Conservation (phyloP, 2,113 vertebrate genomes). For the Zosterops lateralis region DNA sequence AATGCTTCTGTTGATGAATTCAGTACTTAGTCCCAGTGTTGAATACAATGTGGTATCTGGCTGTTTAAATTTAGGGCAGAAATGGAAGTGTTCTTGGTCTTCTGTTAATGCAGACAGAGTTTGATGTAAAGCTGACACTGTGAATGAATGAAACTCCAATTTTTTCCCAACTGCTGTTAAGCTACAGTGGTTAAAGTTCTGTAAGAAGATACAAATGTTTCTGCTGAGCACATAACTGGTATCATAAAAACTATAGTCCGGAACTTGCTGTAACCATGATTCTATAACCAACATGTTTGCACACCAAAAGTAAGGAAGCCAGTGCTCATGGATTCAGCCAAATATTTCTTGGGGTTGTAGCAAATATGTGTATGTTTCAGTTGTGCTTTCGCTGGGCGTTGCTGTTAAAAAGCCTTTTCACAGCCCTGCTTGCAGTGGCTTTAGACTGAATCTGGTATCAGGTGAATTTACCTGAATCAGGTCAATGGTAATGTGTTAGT, state of each 20-base stretch:
- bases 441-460: neutral
- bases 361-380: neutral
- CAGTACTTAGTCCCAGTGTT: neutral
- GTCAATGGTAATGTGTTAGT: neutral
- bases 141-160: neutral
- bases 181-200: neutral
- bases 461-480: no score
- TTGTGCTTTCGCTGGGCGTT: neutral
- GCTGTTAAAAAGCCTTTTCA: neutral
- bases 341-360: neutral
- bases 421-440: neutral
- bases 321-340: neutral
- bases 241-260: neutral
- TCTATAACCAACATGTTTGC: neutral
- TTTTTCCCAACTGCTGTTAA: neutral
- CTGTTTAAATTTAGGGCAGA: neutral
- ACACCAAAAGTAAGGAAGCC: neutral
- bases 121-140: neutral
- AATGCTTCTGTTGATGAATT: neutral
- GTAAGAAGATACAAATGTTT: neutral
- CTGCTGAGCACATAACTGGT: neutral
- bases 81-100: neutral
- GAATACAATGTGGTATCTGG: neutral
- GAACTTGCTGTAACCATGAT: rapidly evolving
- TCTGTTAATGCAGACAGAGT: neutral